phyloP scores from a whole-genome alignment of 2,888 invertebrate genomes.

The Hedychridium roseum region DNA sequence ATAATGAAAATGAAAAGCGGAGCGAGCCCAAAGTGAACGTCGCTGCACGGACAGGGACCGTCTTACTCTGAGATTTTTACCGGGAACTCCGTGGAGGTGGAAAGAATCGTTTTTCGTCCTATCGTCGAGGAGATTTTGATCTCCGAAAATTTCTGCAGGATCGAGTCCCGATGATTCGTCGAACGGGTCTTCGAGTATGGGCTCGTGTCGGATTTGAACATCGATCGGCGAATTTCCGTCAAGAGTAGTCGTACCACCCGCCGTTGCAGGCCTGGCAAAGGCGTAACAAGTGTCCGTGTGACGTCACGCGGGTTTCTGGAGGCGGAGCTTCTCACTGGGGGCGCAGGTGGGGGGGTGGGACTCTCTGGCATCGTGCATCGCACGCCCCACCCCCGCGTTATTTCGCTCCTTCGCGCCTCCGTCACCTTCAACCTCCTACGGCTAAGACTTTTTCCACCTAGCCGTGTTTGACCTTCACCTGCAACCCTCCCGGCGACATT shows the following conservation, averaged over 20 bases:
- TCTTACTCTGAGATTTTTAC: too few relatives aligned
- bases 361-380: slow-evolving; percentile 40
- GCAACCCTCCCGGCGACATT: neutral
- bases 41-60: too few relatives aligned
- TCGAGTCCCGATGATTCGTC: too few relatives aligned
- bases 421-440: slow-evolving; percentile 31
- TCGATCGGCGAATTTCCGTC: slow-evolving; percentile 1
- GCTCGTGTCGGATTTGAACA: neutral
- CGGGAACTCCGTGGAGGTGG: too few relatives aligned
- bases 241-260: slow-evolving; percentile 11
- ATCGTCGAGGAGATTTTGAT: too few relatives aligned
- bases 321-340: slow-evolving; percentile 55
- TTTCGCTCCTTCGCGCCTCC: slow-evolving; percentile 37
- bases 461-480: too few relatives aligned
- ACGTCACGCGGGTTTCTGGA: slow-evolving; percentile 58
- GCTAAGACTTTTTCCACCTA: too few relatives aligned
- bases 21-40: too few relatives aligned
- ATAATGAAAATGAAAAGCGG: too few relatives aligned
- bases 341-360: slow-evolving; percentile 49
- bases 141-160: too few relatives aligned
- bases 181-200: too few relatives aligned
- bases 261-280: slow-evolving; percentile 36
- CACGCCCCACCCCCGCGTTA: slow-evolving; percentile 45
- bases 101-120: too few relatives aligned
- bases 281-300: slow-evolving; percentile 63